phyloP scores from a whole-genome alignment of 2,888 invertebrate species.

The Leuctra nigra region DNA sequence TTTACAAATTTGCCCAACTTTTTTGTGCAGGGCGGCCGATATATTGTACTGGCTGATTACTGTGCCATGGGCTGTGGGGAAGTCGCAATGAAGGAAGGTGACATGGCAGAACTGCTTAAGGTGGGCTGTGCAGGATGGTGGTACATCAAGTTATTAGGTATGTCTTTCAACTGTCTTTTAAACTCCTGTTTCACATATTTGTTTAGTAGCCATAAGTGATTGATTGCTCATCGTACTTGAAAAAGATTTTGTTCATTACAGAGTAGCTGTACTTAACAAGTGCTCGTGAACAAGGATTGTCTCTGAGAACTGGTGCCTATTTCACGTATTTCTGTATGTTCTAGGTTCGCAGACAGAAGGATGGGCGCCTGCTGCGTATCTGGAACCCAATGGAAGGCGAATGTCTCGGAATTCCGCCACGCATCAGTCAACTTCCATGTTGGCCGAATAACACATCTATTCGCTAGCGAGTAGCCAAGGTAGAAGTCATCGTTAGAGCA shows the following conservation, averaged over 20 bases:
- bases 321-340: constrained; percentile 31
- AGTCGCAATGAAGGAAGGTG: constrained; percentile 85
- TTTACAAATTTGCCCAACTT: neutral
- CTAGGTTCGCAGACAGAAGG: constrained; percentile 68
- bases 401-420: constrained; percentile 32
- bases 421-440: constrained; percentile 1
- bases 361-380: constrained; percentile 92
- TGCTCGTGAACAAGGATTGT: no score
- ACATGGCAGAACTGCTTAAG: constrained; percentile 81
- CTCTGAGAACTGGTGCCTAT: no score
- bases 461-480: no score
- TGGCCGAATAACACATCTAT: constrained; percentile 9
- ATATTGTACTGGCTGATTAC: constrained; percentile 88
- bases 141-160: constrained; percentile 82
- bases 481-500: no score
- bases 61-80: constrained; percentile 86
- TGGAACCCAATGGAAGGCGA: constrained; percentile 53
- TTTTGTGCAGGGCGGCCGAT: constrained; percentile 40
- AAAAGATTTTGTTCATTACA: no score
- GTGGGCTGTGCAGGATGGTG: constrained; percentile 96
- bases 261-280: no score
- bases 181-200: no score
- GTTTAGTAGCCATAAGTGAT: no score
- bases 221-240: no score
- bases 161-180: constrained; percentile 31